Evolutionary conservation across 2,797 vertebrate species (phyloP).

Genomic region (Zalophus californianus): DNA sequence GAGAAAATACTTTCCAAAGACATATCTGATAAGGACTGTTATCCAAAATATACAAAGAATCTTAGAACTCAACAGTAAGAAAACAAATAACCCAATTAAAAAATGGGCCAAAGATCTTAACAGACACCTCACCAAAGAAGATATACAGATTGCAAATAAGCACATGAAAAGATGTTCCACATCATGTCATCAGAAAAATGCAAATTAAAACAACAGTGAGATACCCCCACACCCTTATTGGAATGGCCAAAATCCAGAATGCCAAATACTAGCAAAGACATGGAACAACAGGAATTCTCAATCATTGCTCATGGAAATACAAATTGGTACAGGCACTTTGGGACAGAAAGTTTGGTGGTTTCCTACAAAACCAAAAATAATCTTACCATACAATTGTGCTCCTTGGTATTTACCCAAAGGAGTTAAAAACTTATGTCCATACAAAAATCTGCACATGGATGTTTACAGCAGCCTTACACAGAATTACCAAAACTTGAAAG

Average conservation of each 20-base stretch:
- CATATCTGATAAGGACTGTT: slow-evolving; percentile 32
- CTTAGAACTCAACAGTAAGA: slow-evolving; percentile 2
- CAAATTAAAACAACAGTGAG: background rate
- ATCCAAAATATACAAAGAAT: slow-evolving; percentile 31
- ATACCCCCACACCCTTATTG: background rate
- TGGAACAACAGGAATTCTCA: background rate
- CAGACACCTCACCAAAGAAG: background rate
- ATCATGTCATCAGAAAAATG: background rate
- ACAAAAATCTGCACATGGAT: background rate
- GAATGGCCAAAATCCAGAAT: background rate
- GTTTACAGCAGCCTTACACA: background rate
- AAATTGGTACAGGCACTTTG: background rate
- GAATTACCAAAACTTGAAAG: background rate
- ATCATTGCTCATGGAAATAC: background rate
- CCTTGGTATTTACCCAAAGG: background rate
- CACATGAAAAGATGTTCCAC: background rate
- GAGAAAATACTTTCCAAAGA: slow-evolving; percentile 48
- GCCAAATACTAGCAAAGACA: background rate
- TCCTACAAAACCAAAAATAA: background rate
- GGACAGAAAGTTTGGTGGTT: background rate
- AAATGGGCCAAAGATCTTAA: slow-evolving; percentile 9
- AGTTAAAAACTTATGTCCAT: background rate
- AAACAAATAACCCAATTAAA: slow-evolving; percentile 60
- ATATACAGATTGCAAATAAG: slow-evolving; percentile 5
- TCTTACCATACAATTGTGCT: background rate